These are phyloP conservation scores for Drosophila putrida DNA, from an alignment of 2,888 invertebrate species.

Conservation along the genomic window DNA sequence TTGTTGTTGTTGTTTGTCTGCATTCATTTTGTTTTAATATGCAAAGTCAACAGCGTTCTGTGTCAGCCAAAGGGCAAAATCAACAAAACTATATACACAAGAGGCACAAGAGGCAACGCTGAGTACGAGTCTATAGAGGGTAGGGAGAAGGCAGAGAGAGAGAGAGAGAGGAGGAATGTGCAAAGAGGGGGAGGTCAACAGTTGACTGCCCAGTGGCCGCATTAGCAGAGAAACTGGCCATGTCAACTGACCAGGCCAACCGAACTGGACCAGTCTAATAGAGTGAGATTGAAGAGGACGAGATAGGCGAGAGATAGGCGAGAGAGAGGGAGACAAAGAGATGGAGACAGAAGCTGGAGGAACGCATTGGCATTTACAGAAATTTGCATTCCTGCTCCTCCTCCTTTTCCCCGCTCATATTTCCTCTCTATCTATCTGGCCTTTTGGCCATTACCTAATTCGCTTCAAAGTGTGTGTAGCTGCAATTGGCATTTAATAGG, in stretches of 20 bases:
- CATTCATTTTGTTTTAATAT: slow-evolving; percentile 79
- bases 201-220: slow-evolving; percentile 67
- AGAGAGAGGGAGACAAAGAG: background rate
- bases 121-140: background rate
- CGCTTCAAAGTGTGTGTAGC: slow-evolving; percentile 33
- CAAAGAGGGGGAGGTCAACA: background rate
- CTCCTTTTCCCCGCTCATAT: background rate
- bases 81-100: slow-evolving; percentile 65
- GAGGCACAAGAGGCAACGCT: slow-evolving; percentile 8
- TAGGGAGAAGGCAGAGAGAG: background rate
- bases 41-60: slow-evolving; percentile 77
- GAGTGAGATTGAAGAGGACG: background rate
- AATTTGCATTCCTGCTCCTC: slow-evolving; percentile 41
- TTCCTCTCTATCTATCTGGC: background rate
- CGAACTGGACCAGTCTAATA: slow-evolving; percentile 63
- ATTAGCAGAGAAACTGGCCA: slow-evolving; percentile 53
- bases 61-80: slow-evolving; percentile 78
- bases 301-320: background rate
- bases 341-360: background rate
- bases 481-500: slow-evolving; percentile 69
- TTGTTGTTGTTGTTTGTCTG: slow-evolving; percentile 53
- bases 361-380: slow-evolving; percentile 24
- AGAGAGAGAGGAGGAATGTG: background rate
- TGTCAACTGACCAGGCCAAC: slow-evolving; percentile 68
- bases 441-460: slow-evolving; percentile 38